Evolutionary conservation across 2,797 vertebrate genomes (phyloP).

Genomic region (Myotis daubentonii): DNA sequence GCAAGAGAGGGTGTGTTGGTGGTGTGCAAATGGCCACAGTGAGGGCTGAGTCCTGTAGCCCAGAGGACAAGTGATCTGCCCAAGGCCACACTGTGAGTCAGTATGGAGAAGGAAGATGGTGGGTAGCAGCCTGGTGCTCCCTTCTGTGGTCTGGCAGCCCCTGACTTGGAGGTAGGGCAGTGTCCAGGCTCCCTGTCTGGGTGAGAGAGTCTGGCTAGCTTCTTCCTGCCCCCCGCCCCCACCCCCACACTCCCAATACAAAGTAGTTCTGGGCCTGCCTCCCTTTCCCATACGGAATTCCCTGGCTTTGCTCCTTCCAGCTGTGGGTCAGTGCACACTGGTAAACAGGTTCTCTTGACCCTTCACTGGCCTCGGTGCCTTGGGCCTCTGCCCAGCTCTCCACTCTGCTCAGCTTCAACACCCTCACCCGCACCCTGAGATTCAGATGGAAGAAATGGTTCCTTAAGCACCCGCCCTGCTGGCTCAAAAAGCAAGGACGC

Average conservation of each 20-base stretch:
- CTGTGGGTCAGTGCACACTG: constrained; percentile 66
- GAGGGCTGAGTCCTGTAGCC: not conserved
- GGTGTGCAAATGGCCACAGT: not conserved
- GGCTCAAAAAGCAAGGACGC: constrained; percentile 16
- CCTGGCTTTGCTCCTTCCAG: constrained; percentile 68
- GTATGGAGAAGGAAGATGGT: not conserved
- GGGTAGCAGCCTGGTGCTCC: not conserved
- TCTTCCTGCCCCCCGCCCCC: not conserved
- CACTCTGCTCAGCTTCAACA: constrained; percentile 42
- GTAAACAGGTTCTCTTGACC: constrained; percentile 79
- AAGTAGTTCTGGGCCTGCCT: constrained; percentile 40
- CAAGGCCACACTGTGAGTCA: not conserved
- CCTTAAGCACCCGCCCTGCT: constrained; percentile 15
- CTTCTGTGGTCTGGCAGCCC: not conserved
- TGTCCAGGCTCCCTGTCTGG: not conserved
- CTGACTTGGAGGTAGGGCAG: not conserved
- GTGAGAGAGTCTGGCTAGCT: constrained; percentile 47
- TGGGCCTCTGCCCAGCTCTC: constrained; percentile 73
- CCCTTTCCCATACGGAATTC: constrained; percentile 69
- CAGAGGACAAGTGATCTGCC: not conserved
- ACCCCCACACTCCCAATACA: not conserved
- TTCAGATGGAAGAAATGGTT: constrained; percentile 51
- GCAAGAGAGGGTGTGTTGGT: not conserved
- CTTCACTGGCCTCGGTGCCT: constrained; percentile 63
- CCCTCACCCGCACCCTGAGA: not conserved